Base-by-base conservation (phyloP, 2,797 vertebrate species). In the Salarias fasciatus region DNA sequence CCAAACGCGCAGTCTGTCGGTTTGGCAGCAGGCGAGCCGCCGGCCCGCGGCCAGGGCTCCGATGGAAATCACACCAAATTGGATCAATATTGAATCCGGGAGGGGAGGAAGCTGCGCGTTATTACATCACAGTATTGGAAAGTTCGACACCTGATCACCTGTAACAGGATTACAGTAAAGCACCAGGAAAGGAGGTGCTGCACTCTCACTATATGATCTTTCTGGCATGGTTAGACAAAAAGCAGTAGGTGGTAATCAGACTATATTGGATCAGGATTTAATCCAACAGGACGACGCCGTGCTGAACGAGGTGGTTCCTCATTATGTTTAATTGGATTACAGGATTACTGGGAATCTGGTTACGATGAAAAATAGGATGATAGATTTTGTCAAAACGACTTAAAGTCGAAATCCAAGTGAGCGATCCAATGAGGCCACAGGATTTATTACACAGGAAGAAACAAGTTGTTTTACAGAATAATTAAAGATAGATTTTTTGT, bases 41-140 rank as follows among this genome's bases (percentile, higher is more conserved):
- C 29, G 1, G 10, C 76, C 78, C 70, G 75, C 59, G 69, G 75
- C 72, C 82, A 86, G 70, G 72, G 53, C 73, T 77, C 59, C 11
- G 68, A 79, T 72, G 75, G 83, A 82, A 84, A 86, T 82, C 73
- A 37, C 37, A 58, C 75, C 65, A 79, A 84, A 87, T 76, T 83
- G 79, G 80, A 88, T 90, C 87, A 84, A 80, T 84, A 77, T 58
- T 73, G 67, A 69, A 77, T 71, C 71, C 75, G 77, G 49, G 46
- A 72, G 60, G 59, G 53, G 79, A 75, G 3, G 18, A 24, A 63
- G 41, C 57, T 69, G 48, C 35, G 75, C 78, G 65, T 78, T 79
- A 81, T 77, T 85, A 81, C 62, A 61, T 60, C 53, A 51, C 48
- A 30, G 59, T 66, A 72, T 54, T 63, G 58, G 54, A 56, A 69